These are phyloP conservation scores for Acridotheres tristis DNA, from an alignment of 2,797 vertebrate genomes.

Conservation along the genomic window DNA sequence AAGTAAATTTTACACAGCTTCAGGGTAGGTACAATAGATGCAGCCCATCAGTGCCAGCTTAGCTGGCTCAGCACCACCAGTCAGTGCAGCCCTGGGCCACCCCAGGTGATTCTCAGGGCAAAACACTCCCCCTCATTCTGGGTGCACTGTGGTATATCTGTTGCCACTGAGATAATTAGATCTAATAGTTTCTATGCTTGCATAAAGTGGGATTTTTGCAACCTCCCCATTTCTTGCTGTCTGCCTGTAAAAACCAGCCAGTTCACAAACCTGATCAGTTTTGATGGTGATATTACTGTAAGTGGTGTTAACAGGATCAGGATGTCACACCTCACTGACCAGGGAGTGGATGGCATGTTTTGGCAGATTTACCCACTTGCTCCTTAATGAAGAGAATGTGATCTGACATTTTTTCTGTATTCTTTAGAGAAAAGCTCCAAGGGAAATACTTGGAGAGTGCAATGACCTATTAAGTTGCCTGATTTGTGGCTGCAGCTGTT, in stretches of 20 bases:
- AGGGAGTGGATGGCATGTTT: neutral
- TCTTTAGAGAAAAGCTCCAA: neutral
- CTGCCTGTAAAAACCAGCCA: neutral
- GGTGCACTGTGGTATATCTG: too few relatives aligned
- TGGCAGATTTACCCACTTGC: neutral
- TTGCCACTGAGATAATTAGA: neutral
- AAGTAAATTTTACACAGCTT: neutral
- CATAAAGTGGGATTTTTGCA: neutral
- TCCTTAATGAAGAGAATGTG: slow-evolving; percentile 11
- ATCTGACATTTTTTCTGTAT: neutral
- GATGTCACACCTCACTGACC: neutral
- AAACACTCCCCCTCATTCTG: neutral
- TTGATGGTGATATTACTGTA: neutral
- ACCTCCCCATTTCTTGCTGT: neutral
- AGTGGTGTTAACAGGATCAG: neutral
- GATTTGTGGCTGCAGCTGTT: slow-evolving; percentile 6
- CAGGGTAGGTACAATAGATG: neutral
- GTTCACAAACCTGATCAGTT: neutral
- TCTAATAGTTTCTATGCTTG: neutral
- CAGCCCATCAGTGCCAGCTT: neutral
- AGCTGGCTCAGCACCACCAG: neutral
- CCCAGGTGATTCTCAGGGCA: neutral
- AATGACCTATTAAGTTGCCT: slow-evolving; percentile 19
- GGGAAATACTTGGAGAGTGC: neutral
- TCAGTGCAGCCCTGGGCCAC: neutral